Base-by-base conservation (phyloP, 2,888 invertebrate genomes). In the Phanerotoma sp. region DNA sequence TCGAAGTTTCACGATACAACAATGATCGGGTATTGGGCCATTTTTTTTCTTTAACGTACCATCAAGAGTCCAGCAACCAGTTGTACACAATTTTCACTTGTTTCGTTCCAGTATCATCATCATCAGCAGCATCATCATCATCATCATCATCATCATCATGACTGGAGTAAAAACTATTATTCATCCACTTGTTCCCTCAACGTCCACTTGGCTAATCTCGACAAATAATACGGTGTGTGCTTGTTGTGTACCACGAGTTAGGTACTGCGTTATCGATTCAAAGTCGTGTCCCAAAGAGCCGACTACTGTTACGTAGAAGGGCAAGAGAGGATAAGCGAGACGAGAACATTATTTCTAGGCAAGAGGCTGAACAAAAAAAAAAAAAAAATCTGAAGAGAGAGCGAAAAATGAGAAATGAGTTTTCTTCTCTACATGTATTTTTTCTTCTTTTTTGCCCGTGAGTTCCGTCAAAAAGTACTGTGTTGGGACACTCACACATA, bases 121-220 rank as follows among this genome's bases (percentile, higher is more conserved):
- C n/a, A n/a, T n/a, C n/a, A n/a, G n/a, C n/a, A n/a, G n/a, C n/a
- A n/a, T n/a, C n/a, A n/a, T n/a, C n/a, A n/a, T n/a, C n/a, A n/a
- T n/a, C n/a, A n/a, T n/a, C n/a, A n/a, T n/a, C n/a, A n/a, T n/a
- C n/a, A n/a, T n/a, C n/a, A n/a, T n/a, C n/a, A n/a, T n/a, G 10
- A 25, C 18, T n/a, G 28, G n/a, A 28, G 28, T 30, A 16, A 37
- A 16, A 38, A 16, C 40, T 40, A 40, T 51, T 51, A 42, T 51
- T 51, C 41, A 51, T 15, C 42, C 21, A 42, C 42, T 42, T 51
- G 42, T 33, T 49, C 30, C 40, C 40, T 37, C 49, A 41, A 28
- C 32, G 40, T 49, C 40, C 49, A 45, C 35, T 51, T 51, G 51
- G 35, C 28, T 51, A 51, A 51, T 52, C 30, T 28, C 52, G 32